Base-by-base conservation (phyloP, 2,797 vertebrate species). In the Diplodus sargus region DNA sequence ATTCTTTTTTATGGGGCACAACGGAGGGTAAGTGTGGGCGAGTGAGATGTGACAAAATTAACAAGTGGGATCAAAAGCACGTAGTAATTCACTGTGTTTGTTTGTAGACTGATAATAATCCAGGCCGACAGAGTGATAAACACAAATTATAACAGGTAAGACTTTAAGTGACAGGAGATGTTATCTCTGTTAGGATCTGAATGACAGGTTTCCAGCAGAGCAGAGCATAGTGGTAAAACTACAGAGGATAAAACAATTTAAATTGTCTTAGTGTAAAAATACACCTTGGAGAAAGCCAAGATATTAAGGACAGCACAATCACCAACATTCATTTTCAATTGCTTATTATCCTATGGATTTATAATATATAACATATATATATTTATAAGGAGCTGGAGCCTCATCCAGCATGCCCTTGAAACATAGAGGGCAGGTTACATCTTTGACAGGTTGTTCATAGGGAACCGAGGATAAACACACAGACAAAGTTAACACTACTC, bases 51-150 rank as follows among this genome's bases (percentile, higher is more conserved):
- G 23, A 70, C 42, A 42, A 58, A 63, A 52, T 56, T 74, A 16
- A 62, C 23, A n/a, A 17, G 16, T 47, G 76, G n/a, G 52, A 77
- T 64, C 59, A 30, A 45, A 75, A 34, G 49, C 49, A 57, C 15
- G 54, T 2, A 17, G 47, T 14, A 15, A 59, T 5, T 47, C 28
- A 23, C 57, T 59, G 30, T 58, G 5, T 11, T 65, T 54, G 53
- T 64, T 67, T 75, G 56, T 51, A 18, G 45, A 68, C 22, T 34
- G 25, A 65, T 14, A n/a, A 34, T 30, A 45, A 58, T 45, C 58
- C 49, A 61, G 45, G 51, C 34, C 70, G 47, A 17, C 16, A 6
- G 42, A 18, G 51, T 11, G 63, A 73, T 45, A 76, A 69, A 78
- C 28, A 52, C n/a, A 22, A 49, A 14, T n/a, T 12, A 39, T n/a